phyloP scores from a whole-genome alignment of 35 echinoderm and acorn worm species.

The Anneissia japonica region DNA sequence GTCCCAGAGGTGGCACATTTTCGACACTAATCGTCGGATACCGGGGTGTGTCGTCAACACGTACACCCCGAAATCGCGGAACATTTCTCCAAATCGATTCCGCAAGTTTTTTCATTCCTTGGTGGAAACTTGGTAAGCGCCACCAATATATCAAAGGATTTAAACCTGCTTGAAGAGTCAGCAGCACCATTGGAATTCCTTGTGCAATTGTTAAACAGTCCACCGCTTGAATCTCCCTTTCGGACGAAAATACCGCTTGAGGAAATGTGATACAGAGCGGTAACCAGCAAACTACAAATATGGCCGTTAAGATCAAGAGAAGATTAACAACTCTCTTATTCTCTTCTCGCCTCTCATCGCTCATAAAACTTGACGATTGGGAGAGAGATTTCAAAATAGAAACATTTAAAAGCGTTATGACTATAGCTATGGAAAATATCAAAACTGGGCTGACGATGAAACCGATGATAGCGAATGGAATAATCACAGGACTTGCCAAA shows the following conservation, averaged over 20 bases:
- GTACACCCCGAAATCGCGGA: neutral
- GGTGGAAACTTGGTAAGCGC: neutral
- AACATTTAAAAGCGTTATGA: neutral
- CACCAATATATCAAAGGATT: neutral
- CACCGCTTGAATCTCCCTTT: neutral
- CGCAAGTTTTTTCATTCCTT: neutral
- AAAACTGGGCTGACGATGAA: neutral
- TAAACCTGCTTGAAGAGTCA: neutral
- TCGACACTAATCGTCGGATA: too few relatives aligned
- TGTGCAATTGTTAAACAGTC: neutral
- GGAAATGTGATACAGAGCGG: neutral
- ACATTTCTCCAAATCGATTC: neutral
- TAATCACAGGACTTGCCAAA: neutral
- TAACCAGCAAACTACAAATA: neutral
- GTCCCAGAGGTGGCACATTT: too few relatives aligned
- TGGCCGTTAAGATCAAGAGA: neutral
- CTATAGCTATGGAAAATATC: neutral
- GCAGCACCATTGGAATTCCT: neutral
- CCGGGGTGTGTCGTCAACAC: neutral
- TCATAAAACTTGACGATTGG: neutral
- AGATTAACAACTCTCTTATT: neutral
- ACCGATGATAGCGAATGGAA: neutral
- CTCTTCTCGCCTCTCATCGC: neutral
- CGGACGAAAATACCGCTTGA: neutral
- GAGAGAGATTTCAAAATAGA: neutral